Percentiles rank a stretch among this genome's conserved stretches.
Evolutionary conservation across 1,140 invertebrate species (phyloP).

Genomic region (Cecropterus lyciades): DNA sequence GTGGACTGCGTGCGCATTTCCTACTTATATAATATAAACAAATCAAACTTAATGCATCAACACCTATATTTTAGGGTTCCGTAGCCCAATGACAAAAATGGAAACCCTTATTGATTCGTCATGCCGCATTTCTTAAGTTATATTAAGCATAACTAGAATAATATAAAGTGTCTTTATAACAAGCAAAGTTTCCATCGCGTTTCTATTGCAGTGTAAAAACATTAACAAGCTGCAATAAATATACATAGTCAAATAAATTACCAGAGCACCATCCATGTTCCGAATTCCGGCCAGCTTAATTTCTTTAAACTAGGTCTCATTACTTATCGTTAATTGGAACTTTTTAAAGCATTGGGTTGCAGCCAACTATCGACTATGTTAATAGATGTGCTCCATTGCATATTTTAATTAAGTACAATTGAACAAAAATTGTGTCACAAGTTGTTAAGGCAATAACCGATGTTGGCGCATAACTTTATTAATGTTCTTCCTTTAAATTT

Average conservation of each 20-base stretch:
- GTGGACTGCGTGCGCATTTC: no score
- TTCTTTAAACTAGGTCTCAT: slow-evolving; percentile 35
- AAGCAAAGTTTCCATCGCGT: background rate
- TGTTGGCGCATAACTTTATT: no score
- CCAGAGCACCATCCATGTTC: slow-evolving; percentile 18
- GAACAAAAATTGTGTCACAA: background rate
- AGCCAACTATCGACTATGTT: slow-evolving; percentile 28
- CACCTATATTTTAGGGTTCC: no score
- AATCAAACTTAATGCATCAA: no score
- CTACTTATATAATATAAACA: no score
- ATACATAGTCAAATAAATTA: slow-evolving; percentile 19
- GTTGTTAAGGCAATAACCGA: no score
- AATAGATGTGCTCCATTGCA: slow-evolving; percentile 16
- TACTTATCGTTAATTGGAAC: slow-evolving; percentile 33
- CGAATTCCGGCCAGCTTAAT: slow-evolving; percentile 23
- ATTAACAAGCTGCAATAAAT: slow-evolving; percentile 6
- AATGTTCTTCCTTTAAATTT: no score
- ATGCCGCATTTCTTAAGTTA: no score
- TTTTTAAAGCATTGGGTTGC: slow-evolving; percentile 27
- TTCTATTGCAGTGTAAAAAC: background rate
- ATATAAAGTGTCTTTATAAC: no score
- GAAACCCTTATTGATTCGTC: no score
- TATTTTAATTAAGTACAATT: slow-evolving; percentile 15
- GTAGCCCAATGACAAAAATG: no score
- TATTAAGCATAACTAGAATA: no score